Conservation (phyloP, 1,140 invertebrate species). For the Arctopsyche grandis region DNA sequence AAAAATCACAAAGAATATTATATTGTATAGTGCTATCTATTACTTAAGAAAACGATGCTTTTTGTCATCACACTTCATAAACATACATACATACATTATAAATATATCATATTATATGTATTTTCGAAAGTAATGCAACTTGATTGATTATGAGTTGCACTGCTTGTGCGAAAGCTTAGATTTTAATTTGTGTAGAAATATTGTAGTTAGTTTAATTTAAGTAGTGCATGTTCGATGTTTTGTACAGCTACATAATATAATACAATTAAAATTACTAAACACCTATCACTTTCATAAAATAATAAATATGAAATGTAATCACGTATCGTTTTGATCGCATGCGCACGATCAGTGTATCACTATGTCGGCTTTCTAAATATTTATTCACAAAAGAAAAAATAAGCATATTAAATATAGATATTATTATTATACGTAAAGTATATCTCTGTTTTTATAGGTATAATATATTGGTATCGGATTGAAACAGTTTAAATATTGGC, state of each 20-base stretch:
- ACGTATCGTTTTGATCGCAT: slow-evolving; percentile 43
- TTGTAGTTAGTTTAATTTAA: not conserved
- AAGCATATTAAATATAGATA: not conserved
- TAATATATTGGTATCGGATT: not conserved
- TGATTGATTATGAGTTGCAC: no score
- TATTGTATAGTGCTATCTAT: no score
- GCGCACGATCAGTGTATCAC: slow-evolving; percentile 41
- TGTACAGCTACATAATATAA: not conserved
- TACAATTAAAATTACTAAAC: not conserved
- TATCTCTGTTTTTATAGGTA: not conserved
- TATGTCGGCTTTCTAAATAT: not conserved
- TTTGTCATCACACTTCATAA: no score
- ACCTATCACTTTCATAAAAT: not conserved
- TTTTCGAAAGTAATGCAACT: no score
- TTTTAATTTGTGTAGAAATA: no score
- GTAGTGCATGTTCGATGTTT: not conserved
- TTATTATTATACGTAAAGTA: not conserved
- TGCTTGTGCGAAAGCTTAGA: no score
- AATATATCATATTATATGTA: no score
- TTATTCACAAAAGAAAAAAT: not conserved
- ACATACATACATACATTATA: no score
- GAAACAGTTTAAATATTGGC: not conserved
- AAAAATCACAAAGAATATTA: no score
- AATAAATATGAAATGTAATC: not conserved
- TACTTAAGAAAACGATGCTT: no score